Percentiles rank a stretch among this genome's conserved stretches.
Evolutionary conservation across 2,888 invertebrate genomes (phyloP).

Genomic region (Cosmia pyralina): DNA sequence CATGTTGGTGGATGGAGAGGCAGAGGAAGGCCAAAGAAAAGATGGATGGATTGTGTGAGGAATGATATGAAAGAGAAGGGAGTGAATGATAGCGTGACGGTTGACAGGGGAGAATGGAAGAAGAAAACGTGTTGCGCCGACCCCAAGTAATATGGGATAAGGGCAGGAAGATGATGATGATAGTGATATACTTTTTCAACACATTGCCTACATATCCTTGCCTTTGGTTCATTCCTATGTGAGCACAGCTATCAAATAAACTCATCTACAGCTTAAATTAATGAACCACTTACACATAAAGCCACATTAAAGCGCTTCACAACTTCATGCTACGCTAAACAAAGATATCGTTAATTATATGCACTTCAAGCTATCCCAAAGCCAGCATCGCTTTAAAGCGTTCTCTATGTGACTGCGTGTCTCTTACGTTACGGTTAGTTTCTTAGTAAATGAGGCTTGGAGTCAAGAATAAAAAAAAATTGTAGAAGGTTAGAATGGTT

Average conservation of each 20-base stretch:
- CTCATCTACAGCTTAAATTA: not conserved
- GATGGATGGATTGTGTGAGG: too few species aligned
- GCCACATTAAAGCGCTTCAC: conserved; percentile 7
- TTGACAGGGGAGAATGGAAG: too few species aligned
- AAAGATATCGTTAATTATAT: conserved; percentile 39
- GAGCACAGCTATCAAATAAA: not conserved
- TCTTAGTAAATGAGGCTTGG: conserved; percentile 64
- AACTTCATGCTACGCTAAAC: conserved; percentile 6
- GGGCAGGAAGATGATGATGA: too few species aligned
- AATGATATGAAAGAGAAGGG: too few species aligned
- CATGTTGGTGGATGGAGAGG: too few species aligned
- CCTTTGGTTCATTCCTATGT: not conserved
- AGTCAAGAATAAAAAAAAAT: not conserved
- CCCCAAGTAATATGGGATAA: too few species aligned
- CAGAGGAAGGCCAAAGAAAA: too few species aligned
- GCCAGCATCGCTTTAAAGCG: conserved; percentile 46
- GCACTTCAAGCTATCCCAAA: conserved; percentile 26
- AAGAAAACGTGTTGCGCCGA: too few species aligned
- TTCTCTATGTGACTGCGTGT: conserved; percentile 31
- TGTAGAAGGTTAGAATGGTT: conserved; percentile 27
- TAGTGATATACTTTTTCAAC: too few species aligned
- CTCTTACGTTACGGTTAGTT: conserved; percentile 63
- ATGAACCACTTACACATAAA: not conserved
- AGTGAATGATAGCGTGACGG: too few species aligned
- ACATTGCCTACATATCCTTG: not conserved